phyloP scores from a whole-genome alignment of 1,140 invertebrate species.

The Drosophila virilis region DNA sequence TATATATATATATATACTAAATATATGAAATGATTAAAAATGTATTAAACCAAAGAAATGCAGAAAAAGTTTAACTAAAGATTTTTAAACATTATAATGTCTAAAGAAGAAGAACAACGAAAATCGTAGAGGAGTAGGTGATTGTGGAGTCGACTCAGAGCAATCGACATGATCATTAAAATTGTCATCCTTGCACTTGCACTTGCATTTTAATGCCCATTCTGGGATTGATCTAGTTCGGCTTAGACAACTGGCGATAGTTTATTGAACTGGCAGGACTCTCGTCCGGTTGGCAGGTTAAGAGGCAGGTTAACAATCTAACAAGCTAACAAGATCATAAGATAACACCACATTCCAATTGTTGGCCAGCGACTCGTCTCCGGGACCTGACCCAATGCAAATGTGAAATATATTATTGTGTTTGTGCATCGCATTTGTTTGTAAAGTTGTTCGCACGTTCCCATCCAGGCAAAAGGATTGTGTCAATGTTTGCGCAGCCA shows the following conservation, averaged over 20 bases:
- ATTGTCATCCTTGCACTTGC: constrained; percentile 44
- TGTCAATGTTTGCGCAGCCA: constrained; percentile 68
- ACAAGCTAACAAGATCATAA: constrained; percentile 22
- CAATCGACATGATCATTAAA: background rate
- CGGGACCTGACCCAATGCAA: constrained; percentile 15
- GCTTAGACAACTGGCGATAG: constrained; percentile 10
- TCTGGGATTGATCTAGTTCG: constrained; percentile 18
- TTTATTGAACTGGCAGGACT: constrained; percentile 50
- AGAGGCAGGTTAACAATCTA: constrained; percentile 16
- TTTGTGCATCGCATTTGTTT: constrained; percentile 64
- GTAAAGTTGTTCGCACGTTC: constrained; percentile 62
- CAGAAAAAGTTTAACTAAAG: too few relatives aligned
- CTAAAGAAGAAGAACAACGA: too few relatives aligned
- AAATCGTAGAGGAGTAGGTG: background rate
- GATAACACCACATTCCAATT: constrained; percentile 23
- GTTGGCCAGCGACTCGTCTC: background rate
- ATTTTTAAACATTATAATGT: too few relatives aligned
- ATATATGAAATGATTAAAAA: too few relatives aligned
- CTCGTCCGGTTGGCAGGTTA: constrained; percentile 5
- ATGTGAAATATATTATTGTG: constrained; percentile 49
- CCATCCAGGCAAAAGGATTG: constrained; percentile 60
- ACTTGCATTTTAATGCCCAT: constrained; percentile 39
- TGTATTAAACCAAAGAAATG: too few relatives aligned
- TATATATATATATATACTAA: too few relatives aligned
- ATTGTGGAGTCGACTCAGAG: constrained; percentile 1